Conservation (phyloP, 2,797 vertebrate genomes). For the Prunella strophiata region DNA sequence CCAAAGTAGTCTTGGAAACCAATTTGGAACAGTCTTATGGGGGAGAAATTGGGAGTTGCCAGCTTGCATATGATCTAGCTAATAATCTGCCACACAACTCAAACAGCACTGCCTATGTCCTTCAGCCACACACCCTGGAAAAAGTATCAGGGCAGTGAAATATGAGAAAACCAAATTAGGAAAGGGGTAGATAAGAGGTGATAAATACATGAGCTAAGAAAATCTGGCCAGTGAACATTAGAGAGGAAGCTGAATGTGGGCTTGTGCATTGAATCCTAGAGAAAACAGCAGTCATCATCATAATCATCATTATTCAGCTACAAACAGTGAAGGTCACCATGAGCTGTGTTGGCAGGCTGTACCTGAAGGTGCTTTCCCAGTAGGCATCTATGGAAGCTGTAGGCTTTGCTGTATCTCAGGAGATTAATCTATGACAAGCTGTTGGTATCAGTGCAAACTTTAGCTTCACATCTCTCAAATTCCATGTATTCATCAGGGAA, state of each 20-base stretch:
- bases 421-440: neutral
- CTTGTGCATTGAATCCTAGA: neutral
- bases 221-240: neutral
- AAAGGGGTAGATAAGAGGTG: neutral
- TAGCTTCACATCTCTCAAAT: neutral
- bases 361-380: neutral
- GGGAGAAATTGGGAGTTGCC: neutral
- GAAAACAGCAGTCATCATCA: neutral
- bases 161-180: neutral
- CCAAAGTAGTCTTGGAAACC: neutral
- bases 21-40: neutral
- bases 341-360: conserved; percentile 13
- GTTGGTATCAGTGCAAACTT: neutral
- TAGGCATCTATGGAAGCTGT: neutral
- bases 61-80: neutral
- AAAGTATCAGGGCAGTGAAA: neutral
- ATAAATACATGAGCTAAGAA: neutral
- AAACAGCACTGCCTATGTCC: neutral
- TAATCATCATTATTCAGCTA: neutral
- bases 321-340: neutral
- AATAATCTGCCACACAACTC: neutral
- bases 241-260: neutral
- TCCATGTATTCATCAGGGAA: neutral
- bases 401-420: neutral
- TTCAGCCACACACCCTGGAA: neutral